These are phyloP conservation scores for Larimichthys polyactis DNA, from an alignment of 2,113 vertebrate species.

Conservation along the genomic window DNA sequence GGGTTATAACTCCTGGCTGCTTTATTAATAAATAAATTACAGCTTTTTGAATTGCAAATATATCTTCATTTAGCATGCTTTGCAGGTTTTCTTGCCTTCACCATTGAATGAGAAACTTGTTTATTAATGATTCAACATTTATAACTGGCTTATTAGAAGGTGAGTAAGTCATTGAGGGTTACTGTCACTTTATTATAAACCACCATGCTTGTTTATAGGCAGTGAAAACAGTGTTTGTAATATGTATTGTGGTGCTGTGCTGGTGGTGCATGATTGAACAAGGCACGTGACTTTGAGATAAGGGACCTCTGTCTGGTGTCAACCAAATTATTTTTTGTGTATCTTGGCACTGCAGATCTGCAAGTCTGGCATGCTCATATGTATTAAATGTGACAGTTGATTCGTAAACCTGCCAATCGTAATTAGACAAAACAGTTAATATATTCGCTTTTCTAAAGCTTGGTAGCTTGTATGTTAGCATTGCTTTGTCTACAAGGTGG, in stretches of 20 bases:
- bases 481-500: not conserved
- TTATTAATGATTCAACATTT: not conserved
- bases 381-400: not conserved
- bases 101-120: not conserved
- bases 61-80: not conserved
- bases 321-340: not conserved
- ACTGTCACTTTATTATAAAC: not conserved
- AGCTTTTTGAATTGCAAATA: not conserved
- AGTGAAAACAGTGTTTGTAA: no score
- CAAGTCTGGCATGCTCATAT: not conserved
- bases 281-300: not conserved
- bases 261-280: not conserved
- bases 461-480: no score
- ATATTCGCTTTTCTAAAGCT: not conserved
- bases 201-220: not conserved
- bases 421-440: not conserved
- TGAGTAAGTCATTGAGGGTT: not conserved
- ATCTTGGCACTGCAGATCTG: not conserved
- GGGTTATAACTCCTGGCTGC: not conserved
- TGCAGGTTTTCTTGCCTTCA: not conserved
- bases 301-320: not conserved
- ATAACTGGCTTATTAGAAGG: not conserved
- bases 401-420: not conserved
- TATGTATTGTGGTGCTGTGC: no score
- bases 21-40: not conserved